phyloP scores from a whole-genome alignment of 2,113 vertebrate genomes.

The Chaetops frenatus region DNA sequence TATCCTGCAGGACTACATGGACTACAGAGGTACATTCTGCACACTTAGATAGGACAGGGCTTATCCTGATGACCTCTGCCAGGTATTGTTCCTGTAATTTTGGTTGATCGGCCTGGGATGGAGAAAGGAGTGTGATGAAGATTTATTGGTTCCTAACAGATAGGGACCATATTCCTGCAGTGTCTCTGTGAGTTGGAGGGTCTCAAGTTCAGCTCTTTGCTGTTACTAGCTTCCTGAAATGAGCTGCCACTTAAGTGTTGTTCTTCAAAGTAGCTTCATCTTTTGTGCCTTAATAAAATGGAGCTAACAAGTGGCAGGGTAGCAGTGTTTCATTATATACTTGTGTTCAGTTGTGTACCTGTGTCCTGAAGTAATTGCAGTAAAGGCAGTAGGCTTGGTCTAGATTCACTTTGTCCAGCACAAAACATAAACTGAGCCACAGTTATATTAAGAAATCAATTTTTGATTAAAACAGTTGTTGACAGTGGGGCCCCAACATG shows the following conservation, averaged over 20 bases:
- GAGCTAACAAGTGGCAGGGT: not conserved
- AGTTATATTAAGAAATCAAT: not conserved
- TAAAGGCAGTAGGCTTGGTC: not conserved
- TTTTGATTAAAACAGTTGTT: conserved; percentile 25
- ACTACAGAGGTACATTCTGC: conserved; percentile 80
- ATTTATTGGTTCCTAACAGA: not conserved
- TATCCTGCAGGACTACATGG: conserved; percentile 92
- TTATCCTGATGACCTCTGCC: not conserved
- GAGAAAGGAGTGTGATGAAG: not conserved
- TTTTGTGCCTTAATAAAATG: not conserved
- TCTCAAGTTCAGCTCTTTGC: not conserved
- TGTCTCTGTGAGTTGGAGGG: not conserved
- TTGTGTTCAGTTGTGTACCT: not conserved
- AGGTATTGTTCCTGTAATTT: not conserved
- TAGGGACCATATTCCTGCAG: not conserved
- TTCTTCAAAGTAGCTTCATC: not conserved
- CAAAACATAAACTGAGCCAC: not conserved
- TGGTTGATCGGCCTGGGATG: not conserved
- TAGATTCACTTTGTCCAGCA: not conserved
- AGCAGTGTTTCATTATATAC: not conserved
- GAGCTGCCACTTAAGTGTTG: not conserved
- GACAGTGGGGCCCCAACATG: not conserved
- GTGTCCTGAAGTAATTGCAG: not conserved
- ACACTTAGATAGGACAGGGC: not conserved
- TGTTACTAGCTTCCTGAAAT: not conserved